phyloP scores from a whole-genome alignment of 2,797 vertebrate genomes.

The Siniperca obscura region DNA sequence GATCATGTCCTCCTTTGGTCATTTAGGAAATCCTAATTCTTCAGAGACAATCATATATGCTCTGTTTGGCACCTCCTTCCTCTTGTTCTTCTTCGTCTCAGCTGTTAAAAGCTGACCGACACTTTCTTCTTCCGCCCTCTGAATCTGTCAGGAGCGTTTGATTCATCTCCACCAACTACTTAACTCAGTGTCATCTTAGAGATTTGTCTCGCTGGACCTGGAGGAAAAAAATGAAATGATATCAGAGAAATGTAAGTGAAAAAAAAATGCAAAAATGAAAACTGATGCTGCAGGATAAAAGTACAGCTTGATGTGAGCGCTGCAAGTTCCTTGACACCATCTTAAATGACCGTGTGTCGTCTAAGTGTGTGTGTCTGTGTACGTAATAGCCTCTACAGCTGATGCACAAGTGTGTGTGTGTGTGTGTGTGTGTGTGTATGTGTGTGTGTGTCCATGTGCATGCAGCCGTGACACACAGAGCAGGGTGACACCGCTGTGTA shows the following conservation, averaged over 20 bases:
- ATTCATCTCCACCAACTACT: slow-evolving; percentile 19
- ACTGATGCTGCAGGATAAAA: slow-evolving; percentile 9
- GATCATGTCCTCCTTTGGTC: slow-evolving; percentile 22
- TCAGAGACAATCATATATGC: background rate
- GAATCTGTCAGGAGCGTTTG: slow-evolving; percentile 5
- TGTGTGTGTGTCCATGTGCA: slow-evolving; percentile 38
- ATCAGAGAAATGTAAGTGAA: background rate
- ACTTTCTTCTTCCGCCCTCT: slow-evolving; percentile 25
- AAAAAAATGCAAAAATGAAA: background rate
- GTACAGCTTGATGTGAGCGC: background rate
- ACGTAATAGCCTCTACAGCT: background rate
- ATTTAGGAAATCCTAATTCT: slow-evolving; percentile 25
- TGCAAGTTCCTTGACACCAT: slow-evolving; percentile 21
- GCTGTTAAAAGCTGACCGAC: background rate
- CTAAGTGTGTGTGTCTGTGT: slow-evolving; percentile 5
- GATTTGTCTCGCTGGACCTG: slow-evolving; percentile 18
- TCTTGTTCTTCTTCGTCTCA: slow-evolving; percentile 30
- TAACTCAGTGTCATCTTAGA: slow-evolving; percentile 1
- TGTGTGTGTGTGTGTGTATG: slow-evolving; percentile 18
- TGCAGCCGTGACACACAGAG: slow-evolving; percentile 17
- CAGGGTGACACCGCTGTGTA: slow-evolving; percentile 63
- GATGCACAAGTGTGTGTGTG: background rate
- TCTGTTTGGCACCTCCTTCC: slow-evolving; percentile 6
- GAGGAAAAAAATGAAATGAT: background rate
- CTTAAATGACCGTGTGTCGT: slow-evolving; percentile 30